Evolutionary conservation across 92 coral and sea anemone genomes (phyloP), one percentile per base, ranked within the genome.

Genomic region (Anthopleura xanthogrammica): DNA sequence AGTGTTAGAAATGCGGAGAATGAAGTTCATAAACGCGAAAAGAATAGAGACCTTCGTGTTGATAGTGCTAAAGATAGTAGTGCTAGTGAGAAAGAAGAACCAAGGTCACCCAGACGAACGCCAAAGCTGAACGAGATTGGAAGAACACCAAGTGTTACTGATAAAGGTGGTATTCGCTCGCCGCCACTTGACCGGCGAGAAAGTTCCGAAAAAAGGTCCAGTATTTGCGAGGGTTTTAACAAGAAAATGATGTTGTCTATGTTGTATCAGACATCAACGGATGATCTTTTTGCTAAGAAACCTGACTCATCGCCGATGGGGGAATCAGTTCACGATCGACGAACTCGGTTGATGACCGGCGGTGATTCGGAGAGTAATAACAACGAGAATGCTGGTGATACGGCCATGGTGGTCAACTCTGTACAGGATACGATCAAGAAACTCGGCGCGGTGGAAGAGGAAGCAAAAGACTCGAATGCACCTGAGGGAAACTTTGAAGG

Each of bases 161-260:
- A 85, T 8, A 85, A 79, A 36, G 79, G 88, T 24, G 76, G 77
- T 14, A 50, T 77, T 75, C 77, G 79, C 9, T 85, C 88, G 42
- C 88, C 88, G 79, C 83, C 88, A 0, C 29, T 66, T 29, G 88
- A 85, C 24, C 88, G 88, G 42, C 81, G 81, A 55, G 88, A 85
- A 10, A 78, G 78, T 40, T 29, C 85, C 42, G 94, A 79, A 36
- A 89, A 94, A 29, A 86, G 98, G 0, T 80, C 91, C 12, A 94
- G 98, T 74, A 70, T 94, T 41, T 92, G 95, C 20, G 98, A 94
- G 79, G 93, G 94, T 5, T 94, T 90, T 58, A 94, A 94, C 77
- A 94, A 92, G 79, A 94, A 94, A 84, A 92, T 94, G 95, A 94
- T 94, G 98, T 80, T 94, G 40, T 89, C 93, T 4, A 94, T 94